phyloP scores from a whole-genome alignment of 2,888 invertebrate species.

The Vandiemenella viatica region DNA sequence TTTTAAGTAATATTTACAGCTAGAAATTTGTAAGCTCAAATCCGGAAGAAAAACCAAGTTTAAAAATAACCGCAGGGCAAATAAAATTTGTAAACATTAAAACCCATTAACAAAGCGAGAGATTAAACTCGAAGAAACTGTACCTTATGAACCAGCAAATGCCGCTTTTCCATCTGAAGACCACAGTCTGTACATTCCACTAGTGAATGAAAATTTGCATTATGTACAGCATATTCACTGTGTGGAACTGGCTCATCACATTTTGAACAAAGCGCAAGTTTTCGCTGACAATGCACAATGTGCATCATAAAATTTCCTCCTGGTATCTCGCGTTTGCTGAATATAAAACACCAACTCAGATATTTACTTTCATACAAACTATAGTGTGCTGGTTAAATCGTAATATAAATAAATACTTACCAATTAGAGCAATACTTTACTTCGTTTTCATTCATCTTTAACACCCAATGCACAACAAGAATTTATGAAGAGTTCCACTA shows the following conservation, averaged over 20 bases:
- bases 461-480: too few species aligned
- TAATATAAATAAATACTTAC: slow-evolving; percentile 32
- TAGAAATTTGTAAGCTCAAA: too few species aligned
- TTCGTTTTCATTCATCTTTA: slow-evolving; percentile 28
- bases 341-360: slow-evolving; percentile 18
- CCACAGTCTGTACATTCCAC: slow-evolving; percentile 31
- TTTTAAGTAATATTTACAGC: too few species aligned
- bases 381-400: neutral
- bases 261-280: slow-evolving; percentile 45
- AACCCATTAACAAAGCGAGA: too few species aligned
- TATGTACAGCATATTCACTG: slow-evolving; percentile 40
- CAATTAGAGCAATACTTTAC: slow-evolving; percentile 36
- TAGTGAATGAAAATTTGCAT: slow-evolving; percentile 30
- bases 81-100: too few species aligned
- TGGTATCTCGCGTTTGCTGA: slow-evolving; percentile 53
- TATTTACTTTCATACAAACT: slow-evolving; percentile 2
- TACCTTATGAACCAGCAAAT: slow-evolving; percentile 27
- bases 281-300: slow-evolving; percentile 50
- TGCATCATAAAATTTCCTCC: slow-evolving; percentile 52
- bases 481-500: too few species aligned
- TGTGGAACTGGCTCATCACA: slow-evolving; percentile 52
- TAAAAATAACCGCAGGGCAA: too few species aligned
- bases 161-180: slow-evolving; percentile 24
- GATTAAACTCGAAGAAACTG: too few species aligned
- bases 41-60: too few species aligned